Base-by-base conservation (phyloP, 2,797 vertebrate species). In the Clarias laeviceps region DNA sequence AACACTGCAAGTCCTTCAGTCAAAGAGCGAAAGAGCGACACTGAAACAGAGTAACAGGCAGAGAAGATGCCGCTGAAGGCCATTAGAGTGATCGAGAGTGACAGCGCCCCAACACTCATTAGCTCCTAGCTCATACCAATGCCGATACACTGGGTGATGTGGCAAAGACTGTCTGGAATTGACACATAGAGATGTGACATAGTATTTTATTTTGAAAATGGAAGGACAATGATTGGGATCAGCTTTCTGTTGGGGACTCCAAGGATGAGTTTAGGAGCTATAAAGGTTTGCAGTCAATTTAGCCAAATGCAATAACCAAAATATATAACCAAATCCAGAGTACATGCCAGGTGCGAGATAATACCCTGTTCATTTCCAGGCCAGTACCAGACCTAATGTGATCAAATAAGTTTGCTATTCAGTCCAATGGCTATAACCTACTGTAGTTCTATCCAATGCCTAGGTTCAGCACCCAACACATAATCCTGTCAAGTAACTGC, bases 31-130 rank as follows among this genome's bases (percentile, higher is more conserved):
- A n/a, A 54, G 34, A 62, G 37, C 3, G n/a, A 50, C 82, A 65
- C 5, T 70, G 69, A 64, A 74, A 22, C 59, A 65, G 61, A 29
- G 5, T 6, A 50, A 15, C 78, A 22, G 78, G 78, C 64, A 73
- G 57, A 68, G 80, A 82, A 50, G 65, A 82, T 78, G 56, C 83
- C 18, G 14, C 72, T 91, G 89, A 91, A 78, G 89, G 80, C 90
- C 87, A 95, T 96, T 95, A 95, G 92, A 88, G 91, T 92, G 92
- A 96, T 93, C 89, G 89, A 87, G 92, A 86, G 57, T 94, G 95
- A 95, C 94, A 95, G 92, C 80, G 82, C 88, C 91, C 90, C 88
- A 93, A 90, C 91, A 91, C 93, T 94, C 94, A 93, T 94, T 94
- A 94, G 90, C 85, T 92, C 91, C 59, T 17, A 17, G 80, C 29